A percentile compares a stretch with the other conserved stretches of the same genome.
phyloP scores from a whole-genome alignment of 2,888 invertebrate genomes.

The Monopis laevigella region DNA sequence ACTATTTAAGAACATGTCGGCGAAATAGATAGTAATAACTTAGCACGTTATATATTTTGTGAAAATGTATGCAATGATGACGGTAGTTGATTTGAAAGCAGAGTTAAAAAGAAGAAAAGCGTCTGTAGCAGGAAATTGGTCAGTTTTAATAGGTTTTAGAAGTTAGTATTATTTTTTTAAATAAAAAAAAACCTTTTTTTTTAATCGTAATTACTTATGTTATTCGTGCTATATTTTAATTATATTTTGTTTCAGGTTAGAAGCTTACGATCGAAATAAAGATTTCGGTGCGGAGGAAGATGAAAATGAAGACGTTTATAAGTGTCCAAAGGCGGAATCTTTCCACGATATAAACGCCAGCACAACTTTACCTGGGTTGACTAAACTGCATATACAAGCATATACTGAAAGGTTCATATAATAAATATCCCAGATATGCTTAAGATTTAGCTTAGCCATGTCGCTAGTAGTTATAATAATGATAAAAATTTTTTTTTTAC shows the following conservation, averaged over 20 bases:
- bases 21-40: no score
- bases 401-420: constrained; percentile 4
- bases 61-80: background rate
- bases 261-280: background rate
- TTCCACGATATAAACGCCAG: background rate
- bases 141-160: no score
- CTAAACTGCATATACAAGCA: constrained; percentile 1
- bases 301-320: background rate
- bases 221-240: background rate
- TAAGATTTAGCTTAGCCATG: no score
- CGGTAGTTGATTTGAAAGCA: background rate
- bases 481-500: constrained; percentile 5
- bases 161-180: background rate
- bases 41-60: background rate
- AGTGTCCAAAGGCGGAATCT: background rate
- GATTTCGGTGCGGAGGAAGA: background rate
- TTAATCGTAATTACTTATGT: no score
- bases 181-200: no score
- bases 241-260: background rate
- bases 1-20: no score
- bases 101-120: background rate
- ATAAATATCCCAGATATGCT: no score
- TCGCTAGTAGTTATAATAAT: no score
- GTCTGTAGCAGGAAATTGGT: background rate
- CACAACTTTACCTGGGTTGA: background rate